These are phyloP conservation scores for Drosophila basisetae DNA, from an alignment of 2,888 invertebrate genomes.

Conservation along the genomic window DNA sequence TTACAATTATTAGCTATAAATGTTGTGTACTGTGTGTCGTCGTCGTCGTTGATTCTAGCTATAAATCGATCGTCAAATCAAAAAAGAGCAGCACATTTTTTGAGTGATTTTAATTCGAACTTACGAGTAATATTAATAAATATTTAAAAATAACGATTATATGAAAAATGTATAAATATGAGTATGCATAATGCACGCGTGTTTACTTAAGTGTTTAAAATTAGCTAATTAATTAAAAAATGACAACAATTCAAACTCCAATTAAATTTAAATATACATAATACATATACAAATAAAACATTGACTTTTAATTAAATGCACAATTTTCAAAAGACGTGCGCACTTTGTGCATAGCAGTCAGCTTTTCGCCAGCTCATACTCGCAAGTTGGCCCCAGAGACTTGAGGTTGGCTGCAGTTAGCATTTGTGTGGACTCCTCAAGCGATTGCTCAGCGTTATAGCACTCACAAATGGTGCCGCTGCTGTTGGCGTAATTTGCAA, in stretches of 20 bases:
- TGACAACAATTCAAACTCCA: constrained; percentile 73
- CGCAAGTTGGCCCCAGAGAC: neutral
- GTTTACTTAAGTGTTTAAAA: constrained; percentile 75
- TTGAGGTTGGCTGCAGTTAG: constrained; percentile 13
- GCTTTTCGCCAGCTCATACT: neutral
- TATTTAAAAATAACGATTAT: constrained; percentile 44
- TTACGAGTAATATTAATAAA: constrained; percentile 54
- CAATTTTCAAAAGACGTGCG: neutral
- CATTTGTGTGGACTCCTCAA: neutral
- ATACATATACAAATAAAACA: constrained; percentile 64
- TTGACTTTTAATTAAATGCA: neutral
- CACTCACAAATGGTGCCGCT: constrained; percentile 24
- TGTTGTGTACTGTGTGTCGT: constrained; percentile 62
- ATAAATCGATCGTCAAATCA: constrained; percentile 51
- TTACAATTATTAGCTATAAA: constrained; percentile 73
- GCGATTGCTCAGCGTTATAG: constrained; percentile 10
- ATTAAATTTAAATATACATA: constrained; percentile 76
- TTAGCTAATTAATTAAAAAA: constrained; percentile 68
- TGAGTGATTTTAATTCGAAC: constrained; percentile 75
- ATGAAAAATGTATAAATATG: constrained; percentile 42
- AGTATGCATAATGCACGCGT: constrained; percentile 61
- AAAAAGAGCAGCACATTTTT: constrained; percentile 68
- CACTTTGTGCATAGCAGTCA: constrained; percentile 6
- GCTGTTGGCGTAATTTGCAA: constrained; percentile 64
- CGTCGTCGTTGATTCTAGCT: constrained; percentile 58